phyloP scores from a whole-genome alignment of 1,140 invertebrate species.

The Ectropis grisescens region DNA sequence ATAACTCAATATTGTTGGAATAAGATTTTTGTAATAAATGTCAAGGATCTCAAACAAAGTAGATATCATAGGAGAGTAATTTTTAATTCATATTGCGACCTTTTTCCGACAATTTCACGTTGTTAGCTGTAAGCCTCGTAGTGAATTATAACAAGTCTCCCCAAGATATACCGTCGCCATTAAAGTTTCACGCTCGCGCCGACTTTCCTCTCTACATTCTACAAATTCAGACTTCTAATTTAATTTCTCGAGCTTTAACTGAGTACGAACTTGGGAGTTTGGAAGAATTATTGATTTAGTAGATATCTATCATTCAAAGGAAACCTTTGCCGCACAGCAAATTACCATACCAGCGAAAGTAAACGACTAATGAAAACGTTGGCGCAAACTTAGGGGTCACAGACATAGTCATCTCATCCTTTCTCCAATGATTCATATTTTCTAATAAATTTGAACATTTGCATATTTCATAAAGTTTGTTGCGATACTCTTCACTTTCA shows the following conservation, averaged over 20 bases:
- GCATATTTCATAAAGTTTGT: no score
- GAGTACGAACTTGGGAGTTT: conserved; percentile 15
- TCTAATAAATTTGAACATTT: no score
- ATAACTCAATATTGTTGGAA: no score
- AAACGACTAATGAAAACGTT: no score
- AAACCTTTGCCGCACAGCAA: no score
- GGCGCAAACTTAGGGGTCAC: no score
- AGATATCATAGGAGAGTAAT: not conserved
- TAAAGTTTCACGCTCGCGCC: conserved; percentile 23
- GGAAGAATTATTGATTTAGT: conserved; percentile 16
- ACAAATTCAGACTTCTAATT: conserved; percentile 16
- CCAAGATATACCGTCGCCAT: conserved; percentile 20
- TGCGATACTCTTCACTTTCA: no score
- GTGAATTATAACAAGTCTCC: conserved; percentile 20
- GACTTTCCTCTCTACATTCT: conserved; percentile 10
- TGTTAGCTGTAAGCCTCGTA: conserved; percentile 10
- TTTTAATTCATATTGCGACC: conserved; percentile 15
- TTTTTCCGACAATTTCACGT: conserved; percentile 14
- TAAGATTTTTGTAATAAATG: no score
- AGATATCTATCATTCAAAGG: no score
- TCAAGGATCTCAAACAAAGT: no score
- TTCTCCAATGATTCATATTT: conserved; percentile 9
- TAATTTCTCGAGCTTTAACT: conserved; percentile 10
- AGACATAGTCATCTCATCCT: conserved; percentile 8
- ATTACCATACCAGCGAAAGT: no score